A percentile compares a stretch with the other conserved stretches of the same genome.
phyloP scores from a whole-genome alignment of 2,888 invertebrate genomes.

The Galerucella nymphaeae region DNA sequence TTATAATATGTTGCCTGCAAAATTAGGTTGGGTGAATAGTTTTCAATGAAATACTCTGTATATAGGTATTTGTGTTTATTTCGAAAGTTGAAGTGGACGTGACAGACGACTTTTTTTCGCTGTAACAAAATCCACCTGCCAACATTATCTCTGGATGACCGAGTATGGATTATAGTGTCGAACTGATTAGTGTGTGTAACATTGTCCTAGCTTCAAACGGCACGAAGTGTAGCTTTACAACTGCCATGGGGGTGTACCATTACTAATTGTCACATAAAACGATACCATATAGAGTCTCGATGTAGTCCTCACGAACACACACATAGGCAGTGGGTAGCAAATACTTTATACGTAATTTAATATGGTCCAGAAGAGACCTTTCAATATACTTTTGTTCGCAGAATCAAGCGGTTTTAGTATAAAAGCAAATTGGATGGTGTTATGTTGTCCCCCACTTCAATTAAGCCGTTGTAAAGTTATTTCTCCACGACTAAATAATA shows the following conservation, averaged over 20 bases:
- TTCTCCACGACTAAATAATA: too few relatives aligned
- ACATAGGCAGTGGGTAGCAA: slow-evolving; percentile 3
- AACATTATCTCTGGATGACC: slow-evolving; percentile 42
- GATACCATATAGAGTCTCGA: slow-evolving; percentile 21
- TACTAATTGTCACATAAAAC: slow-evolving; percentile 46
- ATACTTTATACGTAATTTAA: slow-evolving; percentile 15
- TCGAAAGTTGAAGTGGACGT: neutral
- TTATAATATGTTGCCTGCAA: too few relatives aligned
- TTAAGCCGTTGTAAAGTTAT: neutral
- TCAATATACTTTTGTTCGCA: slow-evolving; percentile 13
- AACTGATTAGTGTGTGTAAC: slow-evolving; percentile 46
- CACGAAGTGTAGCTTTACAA: slow-evolving; percentile 44
- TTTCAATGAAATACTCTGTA: too few relatives aligned
- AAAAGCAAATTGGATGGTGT: neutral
- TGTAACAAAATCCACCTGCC: slow-evolving; percentile 40
- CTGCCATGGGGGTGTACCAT: slow-evolving; percentile 41
- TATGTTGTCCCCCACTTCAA: neutral
- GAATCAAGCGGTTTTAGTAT: slow-evolving; percentile 5
- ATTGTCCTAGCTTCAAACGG: slow-evolving; percentile 34
- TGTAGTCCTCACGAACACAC: slow-evolving; percentile 13
- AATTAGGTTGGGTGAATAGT: too few relatives aligned
- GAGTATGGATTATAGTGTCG: slow-evolving; percentile 46
- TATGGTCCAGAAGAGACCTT: slow-evolving; percentile 11
- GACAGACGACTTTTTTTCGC: slow-evolving; percentile 9
- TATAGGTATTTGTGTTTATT: too few relatives aligned